Conservation (phyloP, 1,140 invertebrate genomes). For the Drosophila arawakana region DNA sequence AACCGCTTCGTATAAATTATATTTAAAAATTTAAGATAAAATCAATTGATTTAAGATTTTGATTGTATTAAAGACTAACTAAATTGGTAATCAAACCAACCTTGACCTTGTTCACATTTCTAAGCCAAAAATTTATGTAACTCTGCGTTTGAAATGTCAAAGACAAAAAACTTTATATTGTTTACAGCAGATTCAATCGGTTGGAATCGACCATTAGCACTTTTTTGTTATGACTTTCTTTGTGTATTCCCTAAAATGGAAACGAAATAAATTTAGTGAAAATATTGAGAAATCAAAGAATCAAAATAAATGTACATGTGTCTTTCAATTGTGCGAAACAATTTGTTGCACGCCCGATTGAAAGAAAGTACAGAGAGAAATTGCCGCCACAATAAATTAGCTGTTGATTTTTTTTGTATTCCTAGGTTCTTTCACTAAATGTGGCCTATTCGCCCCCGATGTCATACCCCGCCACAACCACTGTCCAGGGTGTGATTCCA, state of each 20-base stretch:
- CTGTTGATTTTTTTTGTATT: not conserved
- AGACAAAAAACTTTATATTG: not conserved
- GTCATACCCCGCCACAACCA: slow-evolving; percentile 7
- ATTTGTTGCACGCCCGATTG: slow-evolving; percentile 48
- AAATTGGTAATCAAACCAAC: not conserved
- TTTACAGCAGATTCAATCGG: not conserved
- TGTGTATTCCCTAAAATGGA: slow-evolving; percentile 21
- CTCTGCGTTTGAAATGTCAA: not conserved
- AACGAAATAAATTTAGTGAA: slow-evolving; percentile 8
- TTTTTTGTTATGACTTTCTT: slow-evolving; percentile 26
- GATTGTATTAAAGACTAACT: too few species aligned
- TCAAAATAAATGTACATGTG: slow-evolving; percentile 33
- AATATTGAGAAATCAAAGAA: slow-evolving; percentile 27
- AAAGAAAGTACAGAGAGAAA: slow-evolving; percentile 48
- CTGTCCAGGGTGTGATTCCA: slow-evolving; percentile 68
- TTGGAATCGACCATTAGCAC: slow-evolving; percentile 24
- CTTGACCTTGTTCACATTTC: not conserved
- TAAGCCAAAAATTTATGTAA: not conserved
- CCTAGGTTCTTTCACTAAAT: slow-evolving; percentile 4
- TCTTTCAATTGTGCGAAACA: slow-evolving; percentile 32
- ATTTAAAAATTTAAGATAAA: too few species aligned
- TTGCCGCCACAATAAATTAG: slow-evolving; percentile 52
- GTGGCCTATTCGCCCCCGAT: slow-evolving; percentile 10
- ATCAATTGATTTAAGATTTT: too few species aligned
- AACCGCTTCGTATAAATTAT: not conserved